These are phyloP conservation scores for Balearica regulorum DNA, from an alignment of 2,797 vertebrate genomes.

Conservation along the genomic window DNA sequence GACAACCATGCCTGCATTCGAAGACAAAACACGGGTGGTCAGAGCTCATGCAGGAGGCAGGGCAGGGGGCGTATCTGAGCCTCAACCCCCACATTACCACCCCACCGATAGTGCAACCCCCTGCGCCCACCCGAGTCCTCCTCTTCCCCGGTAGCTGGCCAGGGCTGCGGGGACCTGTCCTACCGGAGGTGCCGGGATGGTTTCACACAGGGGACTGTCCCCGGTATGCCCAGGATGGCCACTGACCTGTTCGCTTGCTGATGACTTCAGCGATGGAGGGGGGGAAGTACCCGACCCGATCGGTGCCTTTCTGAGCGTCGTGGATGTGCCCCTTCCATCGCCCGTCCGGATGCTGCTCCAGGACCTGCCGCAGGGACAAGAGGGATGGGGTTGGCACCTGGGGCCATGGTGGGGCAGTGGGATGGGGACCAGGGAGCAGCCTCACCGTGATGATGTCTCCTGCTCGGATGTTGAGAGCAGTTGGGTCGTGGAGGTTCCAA, in stretches of 20 bases:
- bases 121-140: not conserved
- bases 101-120: fast-evolving
- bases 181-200: not conserved
- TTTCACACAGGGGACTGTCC: not conserved
- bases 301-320: constrained; percentile 87
- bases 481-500: constrained; percentile 96
- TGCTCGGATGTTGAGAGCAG: constrained; percentile 92
- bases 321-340: constrained; percentile 99
- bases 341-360: constrained; percentile 92
- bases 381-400: not conserved
- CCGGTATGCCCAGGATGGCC: not conserved
- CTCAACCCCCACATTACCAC: not conserved
- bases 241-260: constrained; percentile 86
- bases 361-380: constrained; percentile 72
- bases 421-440: not conserved
- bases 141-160: not conserved
- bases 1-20: constrained; percentile 82
- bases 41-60: not conserved
- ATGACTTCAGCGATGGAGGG: constrained; percentile 95
- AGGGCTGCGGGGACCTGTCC: not conserved
- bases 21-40: constrained; percentile 62
- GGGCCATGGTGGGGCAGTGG: fast-evolving
- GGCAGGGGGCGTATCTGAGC: not conserved
- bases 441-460: constrained; percentile 94
- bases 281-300: constrained; percentile 93